phyloP scores from a whole-genome alignment of 2,888 invertebrate species.

The Acrobasis suavella region DNA sequence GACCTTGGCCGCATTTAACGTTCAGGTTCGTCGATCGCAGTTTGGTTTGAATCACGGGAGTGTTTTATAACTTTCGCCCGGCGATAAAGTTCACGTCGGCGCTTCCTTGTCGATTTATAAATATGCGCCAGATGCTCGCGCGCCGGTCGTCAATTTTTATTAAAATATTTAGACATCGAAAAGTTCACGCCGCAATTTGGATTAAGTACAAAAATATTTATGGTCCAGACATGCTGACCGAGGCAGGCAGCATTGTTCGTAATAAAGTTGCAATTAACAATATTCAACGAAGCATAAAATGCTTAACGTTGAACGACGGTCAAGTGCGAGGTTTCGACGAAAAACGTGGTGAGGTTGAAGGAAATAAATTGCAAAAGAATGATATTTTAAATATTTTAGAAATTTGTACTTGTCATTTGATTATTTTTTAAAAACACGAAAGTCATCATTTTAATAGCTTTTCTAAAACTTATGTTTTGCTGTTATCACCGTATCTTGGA shows the following conservation, averaged over 20 bases:
- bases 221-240: slow-evolving; percentile 7
- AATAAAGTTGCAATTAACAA: slow-evolving; percentile 1
- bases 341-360: neutral
- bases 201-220: slow-evolving; percentile 14
- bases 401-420: no score
- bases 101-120: slow-evolving; percentile 67
- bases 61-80: slow-evolving; percentile 73
- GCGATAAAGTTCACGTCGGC: slow-evolving; percentile 71
- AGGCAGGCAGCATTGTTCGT: slow-evolving; percentile 4
- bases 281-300: slow-evolving; percentile 14
- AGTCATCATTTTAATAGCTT: no score
- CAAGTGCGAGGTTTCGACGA: slow-evolving; percentile 13
- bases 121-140: slow-evolving; percentile 69
- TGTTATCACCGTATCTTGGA: no score
- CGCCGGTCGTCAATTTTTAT: slow-evolving; percentile 52
- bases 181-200: slow-evolving; percentile 14
- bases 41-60: slow-evolving; percentile 51
- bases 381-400: neutral
- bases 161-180: slow-evolving; percentile 45
- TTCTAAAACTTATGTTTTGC: no score
- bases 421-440: no score
- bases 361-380: neutral
- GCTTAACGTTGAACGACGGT: neutral
- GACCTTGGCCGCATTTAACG: slow-evolving; percentile 80
- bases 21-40: slow-evolving; percentile 68